A percentile compares a stretch with the other conserved stretches of the same genome.
These are phyloP conservation scores for Procapra przewalskii DNA, from an alignment of 2,113 vertebrate genomes.

Conservation along the genomic window DNA sequence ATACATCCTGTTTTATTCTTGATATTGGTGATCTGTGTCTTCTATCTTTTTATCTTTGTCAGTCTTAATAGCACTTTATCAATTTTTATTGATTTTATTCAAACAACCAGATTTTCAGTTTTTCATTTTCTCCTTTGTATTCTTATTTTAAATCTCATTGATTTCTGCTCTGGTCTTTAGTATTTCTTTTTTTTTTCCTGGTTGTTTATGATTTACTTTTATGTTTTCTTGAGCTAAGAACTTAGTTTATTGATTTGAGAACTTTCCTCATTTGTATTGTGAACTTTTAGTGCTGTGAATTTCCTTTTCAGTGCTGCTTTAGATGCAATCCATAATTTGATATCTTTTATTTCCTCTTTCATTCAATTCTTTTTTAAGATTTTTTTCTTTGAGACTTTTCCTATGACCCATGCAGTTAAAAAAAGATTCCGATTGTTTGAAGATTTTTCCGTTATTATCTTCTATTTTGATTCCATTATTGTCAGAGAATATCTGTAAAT, in stretches of 20 bases:
- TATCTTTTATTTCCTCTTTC: not conserved
- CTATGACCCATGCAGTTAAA: not conserved
- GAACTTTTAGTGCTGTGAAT: not conserved
- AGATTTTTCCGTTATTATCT: not conserved
- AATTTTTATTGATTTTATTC: not conserved
- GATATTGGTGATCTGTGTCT: not conserved
- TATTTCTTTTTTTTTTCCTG: not conserved
- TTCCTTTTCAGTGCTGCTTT: not conserved
- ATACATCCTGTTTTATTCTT: not conserved
- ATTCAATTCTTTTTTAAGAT: not conserved
- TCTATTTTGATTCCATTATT: not conserved
- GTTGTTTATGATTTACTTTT: not conserved
- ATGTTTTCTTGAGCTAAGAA: not conserved
- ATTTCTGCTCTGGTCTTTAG: not conserved
- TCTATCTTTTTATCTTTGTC: not conserved
- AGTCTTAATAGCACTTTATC: not conserved
- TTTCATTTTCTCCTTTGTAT: not conserved
- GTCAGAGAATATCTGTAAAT: not conserved
- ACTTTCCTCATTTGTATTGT: not conserved
- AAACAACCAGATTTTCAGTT: not conserved
- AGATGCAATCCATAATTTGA: not conserved
- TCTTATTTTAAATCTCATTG: conserved; percentile 14
- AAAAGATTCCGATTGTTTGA: not conserved
- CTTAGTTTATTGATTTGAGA: not conserved
- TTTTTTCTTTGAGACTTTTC: not conserved